Evolutionary conservation across 2,888 invertebrate species (phyloP).

Genomic region (Pandemis corylana): DNA sequence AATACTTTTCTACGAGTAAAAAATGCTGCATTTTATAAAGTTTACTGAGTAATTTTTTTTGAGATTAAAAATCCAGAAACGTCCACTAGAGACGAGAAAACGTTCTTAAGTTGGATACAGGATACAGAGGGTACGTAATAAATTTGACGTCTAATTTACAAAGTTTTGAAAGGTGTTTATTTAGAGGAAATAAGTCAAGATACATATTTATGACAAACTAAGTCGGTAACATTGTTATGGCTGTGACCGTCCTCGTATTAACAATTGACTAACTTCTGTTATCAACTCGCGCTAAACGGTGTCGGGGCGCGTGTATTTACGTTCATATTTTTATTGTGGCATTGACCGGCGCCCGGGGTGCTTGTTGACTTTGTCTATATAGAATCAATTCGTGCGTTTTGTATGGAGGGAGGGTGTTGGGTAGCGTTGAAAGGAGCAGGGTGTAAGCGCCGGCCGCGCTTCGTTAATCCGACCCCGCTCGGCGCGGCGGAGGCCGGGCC

Average conservation of each 20-base stretch:
- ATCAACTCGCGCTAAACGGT: not conserved
- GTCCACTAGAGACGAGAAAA: too few relatives aligned
- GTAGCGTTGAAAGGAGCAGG: slow-evolving; percentile 4
- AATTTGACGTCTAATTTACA: not conserved
- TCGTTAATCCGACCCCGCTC: slow-evolving; percentile 25
- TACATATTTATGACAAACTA: not conserved
- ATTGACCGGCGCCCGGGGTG: slow-evolving; percentile 45
- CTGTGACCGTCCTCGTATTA: not conserved
- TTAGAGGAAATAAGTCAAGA: not conserved
- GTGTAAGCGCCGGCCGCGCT: slow-evolving; percentile 12
- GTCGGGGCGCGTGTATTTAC: not conserved
- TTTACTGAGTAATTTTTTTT: too few relatives aligned
- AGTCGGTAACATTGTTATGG: not conserved
- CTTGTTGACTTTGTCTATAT: slow-evolving; percentile 48
- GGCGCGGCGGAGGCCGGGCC: slow-evolving; percentile 17
- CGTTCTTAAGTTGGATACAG: too few relatives aligned
- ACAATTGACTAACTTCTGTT: not conserved
- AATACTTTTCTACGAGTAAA: too few relatives aligned
- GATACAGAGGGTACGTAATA: too few relatives aligned
- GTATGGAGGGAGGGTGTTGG: slow-evolving; percentile 18
- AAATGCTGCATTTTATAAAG: too few relatives aligned
- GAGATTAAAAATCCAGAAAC: too few relatives aligned
- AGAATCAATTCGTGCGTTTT: slow-evolving; percentile 12
- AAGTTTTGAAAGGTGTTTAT: not conserved
- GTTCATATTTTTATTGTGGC: slow-evolving; percentile 1